A percentile compares a stretch with the other conserved stretches of the same genome.
phyloP scores from a whole-genome alignment of 2,797 vertebrate genomes.

The Sebastes aleutianus region DNA sequence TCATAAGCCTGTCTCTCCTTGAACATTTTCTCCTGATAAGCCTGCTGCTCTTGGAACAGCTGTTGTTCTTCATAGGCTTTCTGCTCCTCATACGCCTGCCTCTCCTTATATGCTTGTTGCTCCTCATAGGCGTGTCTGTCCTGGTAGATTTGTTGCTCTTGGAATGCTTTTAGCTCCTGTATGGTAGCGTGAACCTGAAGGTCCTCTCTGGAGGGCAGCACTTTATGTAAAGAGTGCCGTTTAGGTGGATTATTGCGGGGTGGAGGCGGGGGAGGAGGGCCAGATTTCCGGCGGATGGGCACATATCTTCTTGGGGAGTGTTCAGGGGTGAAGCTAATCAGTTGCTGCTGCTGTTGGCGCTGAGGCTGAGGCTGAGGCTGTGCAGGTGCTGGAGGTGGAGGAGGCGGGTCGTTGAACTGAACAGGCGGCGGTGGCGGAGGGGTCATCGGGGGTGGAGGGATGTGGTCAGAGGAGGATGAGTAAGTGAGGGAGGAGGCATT shows the following conservation, averaged over 20 bases:
- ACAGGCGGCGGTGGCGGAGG: conserved; percentile 90
- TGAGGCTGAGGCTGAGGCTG: conserved; percentile 49
- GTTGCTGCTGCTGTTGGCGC: conserved; percentile 39
- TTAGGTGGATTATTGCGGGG: conserved; percentile 79
- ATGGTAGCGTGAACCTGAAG: conserved; percentile 74
- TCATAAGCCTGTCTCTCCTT: conserved; percentile 45
- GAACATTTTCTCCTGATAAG: conserved; percentile 59
- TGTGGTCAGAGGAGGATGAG: conserved; percentile 94
- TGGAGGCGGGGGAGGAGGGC: conserved; percentile 83
- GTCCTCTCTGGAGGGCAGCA: conserved; percentile 77
- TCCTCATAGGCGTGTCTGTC: conserved; percentile 61
- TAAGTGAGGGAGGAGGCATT: conserved; percentile 96
- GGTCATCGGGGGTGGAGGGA: conserved; percentile 90
- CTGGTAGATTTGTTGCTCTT: conserved; percentile 73
- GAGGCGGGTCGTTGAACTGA: conserved; percentile 86
- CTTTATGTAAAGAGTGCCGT: conserved; percentile 84
- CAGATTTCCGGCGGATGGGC: conserved; percentile 81
- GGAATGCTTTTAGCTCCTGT: conserved; percentile 74
- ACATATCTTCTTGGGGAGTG: conserved; percentile 74
- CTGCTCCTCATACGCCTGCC: conserved; percentile 72
- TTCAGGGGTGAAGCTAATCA: conserved; percentile 70
- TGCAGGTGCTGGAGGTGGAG: conserved; percentile 48
- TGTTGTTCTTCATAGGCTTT: conserved; percentile 74
- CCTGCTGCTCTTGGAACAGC: conserved; percentile 72
- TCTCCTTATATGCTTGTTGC: conserved; percentile 75